Percentiles rank a stretch among this genome's conserved stretches.
Evolutionary conservation across 2,113 vertebrate species (phyloP).

Genomic region (Athene cunicularia): DNA sequence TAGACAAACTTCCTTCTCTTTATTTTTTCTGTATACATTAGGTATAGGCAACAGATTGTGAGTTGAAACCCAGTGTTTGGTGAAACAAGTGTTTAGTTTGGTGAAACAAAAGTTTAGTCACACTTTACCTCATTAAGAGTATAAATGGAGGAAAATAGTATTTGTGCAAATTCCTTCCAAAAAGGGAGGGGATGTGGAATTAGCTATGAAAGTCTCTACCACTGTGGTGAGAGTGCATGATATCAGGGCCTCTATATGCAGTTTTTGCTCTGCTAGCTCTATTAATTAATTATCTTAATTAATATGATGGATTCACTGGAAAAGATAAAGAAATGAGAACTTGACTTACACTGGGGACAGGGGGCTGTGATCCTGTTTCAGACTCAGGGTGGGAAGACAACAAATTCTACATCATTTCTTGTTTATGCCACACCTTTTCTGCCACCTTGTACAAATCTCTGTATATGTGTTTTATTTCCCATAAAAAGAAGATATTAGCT

Average conservation of each 20-base stretch:
- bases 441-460: background rate
- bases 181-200: background rate
- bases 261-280: background rate
- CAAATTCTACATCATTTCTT: background rate
- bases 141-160: background rate
- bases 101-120: background rate
- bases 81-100: background rate
- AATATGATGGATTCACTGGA: background rate
- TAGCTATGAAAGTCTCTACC: background rate
- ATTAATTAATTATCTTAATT: background rate
- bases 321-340: background rate
- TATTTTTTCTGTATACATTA: background rate
- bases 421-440: background rate
- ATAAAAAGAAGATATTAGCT: background rate
- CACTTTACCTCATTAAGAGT: background rate
- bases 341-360: background rate
- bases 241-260: background rate
- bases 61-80: background rate
- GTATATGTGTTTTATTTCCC: background rate
- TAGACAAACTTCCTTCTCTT: background rate
- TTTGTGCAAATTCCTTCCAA: background rate
- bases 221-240: background rate
- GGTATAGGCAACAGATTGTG: background rate
- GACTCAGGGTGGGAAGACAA: background rate
- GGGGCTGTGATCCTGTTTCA: background rate